Evolutionary conservation across 2,888 invertebrate species (phyloP).

Genomic region (Clunio marinus): DNA sequence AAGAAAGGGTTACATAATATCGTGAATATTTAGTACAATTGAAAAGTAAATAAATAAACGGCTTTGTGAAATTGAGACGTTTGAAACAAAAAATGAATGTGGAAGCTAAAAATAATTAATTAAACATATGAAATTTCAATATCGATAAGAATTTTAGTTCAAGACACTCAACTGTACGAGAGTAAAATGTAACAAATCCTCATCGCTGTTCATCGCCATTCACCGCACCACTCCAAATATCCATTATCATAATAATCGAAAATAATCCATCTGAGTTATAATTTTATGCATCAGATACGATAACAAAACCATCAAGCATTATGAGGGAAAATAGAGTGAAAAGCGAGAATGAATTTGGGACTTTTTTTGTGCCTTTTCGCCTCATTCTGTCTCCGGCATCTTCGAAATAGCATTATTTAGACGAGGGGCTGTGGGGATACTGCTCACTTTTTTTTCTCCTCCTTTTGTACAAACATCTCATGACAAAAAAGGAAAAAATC

Average conservation of each 20-base stretch:
- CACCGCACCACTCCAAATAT: not conserved
- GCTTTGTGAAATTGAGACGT: too few species aligned
- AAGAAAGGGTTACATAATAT: too few species aligned
- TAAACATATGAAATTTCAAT: too few species aligned
- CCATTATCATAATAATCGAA: slow-evolving; percentile 37
- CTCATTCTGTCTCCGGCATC: not conserved
- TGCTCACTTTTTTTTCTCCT: slow-evolving; percentile 2
- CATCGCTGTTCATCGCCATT: too few species aligned
- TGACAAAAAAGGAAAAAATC: slow-evolving; percentile 1
- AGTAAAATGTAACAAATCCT: too few species aligned
- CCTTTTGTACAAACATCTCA: too few species aligned
- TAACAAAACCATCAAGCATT: slow-evolving; percentile 15
- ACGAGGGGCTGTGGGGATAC: not conserved
- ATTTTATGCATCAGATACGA: slow-evolving; percentile 36
- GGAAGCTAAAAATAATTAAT: too few species aligned
- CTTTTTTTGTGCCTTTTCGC: not conserved
- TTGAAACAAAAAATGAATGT: too few species aligned
- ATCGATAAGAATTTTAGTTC: too few species aligned
- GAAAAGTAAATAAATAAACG: too few species aligned
- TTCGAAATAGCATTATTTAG: not conserved
- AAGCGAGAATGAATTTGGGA: slow-evolving; percentile 28
- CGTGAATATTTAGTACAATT: too few species aligned
- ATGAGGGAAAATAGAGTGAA: slow-evolving; percentile 34
- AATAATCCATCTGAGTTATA: slow-evolving; percentile 38
- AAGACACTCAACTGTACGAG: too few species aligned